Conservation (phyloP, 2,888 invertebrate species). For the Fabriciana adippe region DNA sequence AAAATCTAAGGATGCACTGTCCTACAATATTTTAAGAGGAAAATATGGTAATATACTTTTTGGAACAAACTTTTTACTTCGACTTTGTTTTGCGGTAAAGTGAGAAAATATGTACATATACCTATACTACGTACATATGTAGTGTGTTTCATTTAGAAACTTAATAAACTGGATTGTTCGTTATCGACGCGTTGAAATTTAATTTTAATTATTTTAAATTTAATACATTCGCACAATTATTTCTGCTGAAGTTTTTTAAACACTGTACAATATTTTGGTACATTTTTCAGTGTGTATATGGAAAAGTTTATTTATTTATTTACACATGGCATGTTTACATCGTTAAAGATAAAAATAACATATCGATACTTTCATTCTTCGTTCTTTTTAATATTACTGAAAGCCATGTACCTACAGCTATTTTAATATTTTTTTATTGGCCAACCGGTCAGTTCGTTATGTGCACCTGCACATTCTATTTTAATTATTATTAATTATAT, state of each 20-base stretch:
- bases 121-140: not conserved
- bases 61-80: too few relatives aligned
- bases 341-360: constrained; percentile 1
- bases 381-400: not conserved
- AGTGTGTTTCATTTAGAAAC: not conserved
- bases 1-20: too few relatives aligned
- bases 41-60: too few relatives aligned
- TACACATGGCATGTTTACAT: constrained; percentile 4
- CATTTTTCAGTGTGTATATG: constrained; percentile 7
- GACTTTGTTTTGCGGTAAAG: too few relatives aligned
- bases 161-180: constrained; percentile 3
- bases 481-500: too few relatives aligned
- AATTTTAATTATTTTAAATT: constrained; percentile 2
- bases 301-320: constrained; percentile 6
- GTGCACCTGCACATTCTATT: too few relatives aligned
- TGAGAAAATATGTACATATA: not conserved
- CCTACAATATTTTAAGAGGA: too few relatives aligned
- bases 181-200: constrained; percentile 5
- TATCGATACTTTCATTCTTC: constrained; percentile 6
- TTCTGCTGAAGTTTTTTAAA: not conserved
- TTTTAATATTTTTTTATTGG: too few relatives aligned
- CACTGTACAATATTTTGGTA: not conserved
- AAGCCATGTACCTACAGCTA: too few relatives aligned
- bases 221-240: not conserved
- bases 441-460: too few relatives aligned